Conservation (phyloP, 2,797 vertebrate genomes). For the Tenualosa thibaudeaui region DNA sequence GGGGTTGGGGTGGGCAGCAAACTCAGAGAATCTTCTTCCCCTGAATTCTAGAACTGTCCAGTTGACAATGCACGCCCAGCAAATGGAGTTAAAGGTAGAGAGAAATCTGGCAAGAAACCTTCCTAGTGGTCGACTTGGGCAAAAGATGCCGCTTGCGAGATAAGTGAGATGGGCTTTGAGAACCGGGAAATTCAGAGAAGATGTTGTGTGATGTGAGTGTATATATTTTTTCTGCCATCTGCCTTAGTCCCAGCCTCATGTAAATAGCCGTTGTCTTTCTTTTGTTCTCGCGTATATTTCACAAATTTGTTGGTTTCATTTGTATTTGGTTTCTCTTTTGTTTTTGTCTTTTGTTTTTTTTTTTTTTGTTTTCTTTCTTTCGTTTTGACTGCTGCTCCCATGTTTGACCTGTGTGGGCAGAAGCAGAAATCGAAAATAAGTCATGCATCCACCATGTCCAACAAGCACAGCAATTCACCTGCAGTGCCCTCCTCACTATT, state of each 20-base stretch:
- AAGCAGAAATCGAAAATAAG: constrained; percentile 2
- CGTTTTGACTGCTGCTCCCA: constrained; percentile 14
- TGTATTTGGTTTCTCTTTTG: constrained; percentile 7
- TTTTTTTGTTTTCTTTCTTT: background rate
- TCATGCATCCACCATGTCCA: background rate
- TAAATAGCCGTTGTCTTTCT: constrained; percentile 15
- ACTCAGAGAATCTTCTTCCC: constrained; percentile 9
- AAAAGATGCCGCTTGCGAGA: background rate
- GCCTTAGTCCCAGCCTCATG: constrained; percentile 26
- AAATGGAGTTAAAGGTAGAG: background rate
- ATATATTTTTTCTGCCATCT: constrained; percentile 25
- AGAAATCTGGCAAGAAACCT: background rate
- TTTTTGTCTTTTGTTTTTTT: background rate
- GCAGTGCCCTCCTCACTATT: background rate
- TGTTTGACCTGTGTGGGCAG: constrained; percentile 2
- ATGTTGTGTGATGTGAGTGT: constrained; percentile 19
- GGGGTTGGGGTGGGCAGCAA: background rate
- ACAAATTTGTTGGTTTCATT: background rate
- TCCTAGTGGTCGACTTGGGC: background rate
- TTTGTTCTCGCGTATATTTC: background rate
- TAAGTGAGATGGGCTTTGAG: constrained; percentile 8
- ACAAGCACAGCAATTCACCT: background rate
- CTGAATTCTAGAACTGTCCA: background rate
- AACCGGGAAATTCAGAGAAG: background rate
- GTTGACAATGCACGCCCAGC: background rate